Conservation (phyloP, 2,888 invertebrate species). For the Tipula unca region DNA sequence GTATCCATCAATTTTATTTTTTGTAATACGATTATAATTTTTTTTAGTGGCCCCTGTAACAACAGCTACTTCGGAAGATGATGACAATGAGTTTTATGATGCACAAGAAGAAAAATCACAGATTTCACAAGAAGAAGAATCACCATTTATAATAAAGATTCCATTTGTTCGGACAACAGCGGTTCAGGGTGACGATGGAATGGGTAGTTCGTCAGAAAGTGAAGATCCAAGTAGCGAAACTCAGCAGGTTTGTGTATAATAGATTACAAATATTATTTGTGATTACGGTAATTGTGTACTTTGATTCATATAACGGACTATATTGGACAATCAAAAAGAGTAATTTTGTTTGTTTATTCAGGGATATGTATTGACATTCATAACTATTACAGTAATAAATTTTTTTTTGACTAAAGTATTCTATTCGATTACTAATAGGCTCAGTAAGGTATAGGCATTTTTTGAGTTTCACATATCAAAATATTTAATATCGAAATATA, state of each 20-base stretch:
- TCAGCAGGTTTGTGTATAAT: constrained; percentile 36
- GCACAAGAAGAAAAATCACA: constrained; percentile 49
- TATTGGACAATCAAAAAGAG: too few species aligned
- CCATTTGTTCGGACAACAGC: constrained; percentile 39
- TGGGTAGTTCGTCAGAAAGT: constrained; percentile 44
- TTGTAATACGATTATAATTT: background rate
- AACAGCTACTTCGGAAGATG: constrained; percentile 49
- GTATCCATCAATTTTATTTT: background rate
- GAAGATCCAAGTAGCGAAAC: constrained; percentile 44
- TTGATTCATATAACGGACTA: background rate
- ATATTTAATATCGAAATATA: too few species aligned
- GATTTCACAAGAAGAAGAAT: constrained; percentile 37
- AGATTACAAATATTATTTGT: too few species aligned
- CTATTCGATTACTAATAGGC: too few species aligned
- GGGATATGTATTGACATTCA: too few species aligned
- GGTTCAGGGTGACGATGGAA: constrained; percentile 9
- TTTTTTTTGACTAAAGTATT: too few species aligned
- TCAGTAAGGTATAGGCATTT: too few species aligned
- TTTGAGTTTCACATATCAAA: too few species aligned
- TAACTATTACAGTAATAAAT: too few species aligned
- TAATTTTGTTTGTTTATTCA: too few species aligned
- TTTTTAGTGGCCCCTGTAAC: constrained; percentile 29
- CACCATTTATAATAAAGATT: constrained; percentile 60
- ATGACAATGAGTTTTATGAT: constrained; percentile 69
- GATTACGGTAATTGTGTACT: too few species aligned